Percentiles rank a stretch among this genome's conserved stretches.
Conservation (phyloP, 1,140 invertebrate species). For the Notospermus geniculatus region DNA sequence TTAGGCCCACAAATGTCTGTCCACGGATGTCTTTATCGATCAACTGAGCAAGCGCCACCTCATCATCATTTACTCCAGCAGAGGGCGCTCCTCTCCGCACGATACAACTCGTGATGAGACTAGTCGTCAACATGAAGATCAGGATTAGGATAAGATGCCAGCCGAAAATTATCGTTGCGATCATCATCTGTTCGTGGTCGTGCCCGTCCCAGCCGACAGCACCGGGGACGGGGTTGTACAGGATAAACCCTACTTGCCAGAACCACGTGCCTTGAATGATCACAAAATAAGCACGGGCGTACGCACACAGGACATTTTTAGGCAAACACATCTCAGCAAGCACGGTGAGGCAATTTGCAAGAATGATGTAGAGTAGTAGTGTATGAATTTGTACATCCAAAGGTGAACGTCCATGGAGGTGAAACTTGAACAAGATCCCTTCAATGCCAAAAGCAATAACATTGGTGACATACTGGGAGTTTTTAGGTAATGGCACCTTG, state of each 20-base stretch:
- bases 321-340: conserved; percentile 54
- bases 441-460: conserved; percentile 56
- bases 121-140: conserved; percentile 42
- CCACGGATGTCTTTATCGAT: conserved; percentile 36
- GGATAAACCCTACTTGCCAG: conserved; percentile 59
- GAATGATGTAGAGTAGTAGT: conserved; percentile 55
- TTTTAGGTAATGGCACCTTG: conserved; percentile 48
- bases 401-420: conserved; percentile 57
- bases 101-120: conserved; percentile 32
- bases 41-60: conserved; percentile 30
- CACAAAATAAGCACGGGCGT: conserved; percentile 52
- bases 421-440: conserved; percentile 58
- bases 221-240: conserved; percentile 56
- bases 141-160: conserved; percentile 55
- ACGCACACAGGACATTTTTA: conserved; percentile 46
- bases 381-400: conserved; percentile 60
- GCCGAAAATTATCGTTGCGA: conserved; percentile 56
- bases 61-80: conserved; percentile 28
- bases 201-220: conserved; percentile 51
- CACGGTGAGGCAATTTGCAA: conserved; percentile 36
- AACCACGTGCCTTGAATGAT: conserved; percentile 61
- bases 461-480: conserved; percentile 54
- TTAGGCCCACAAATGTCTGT: conserved; percentile 31
- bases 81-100: conserved; percentile 23
- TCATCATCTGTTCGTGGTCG: conserved; percentile 58